Evolutionary conservation across 2,888 invertebrate genomes (phyloP).

Genomic region (Lepidocyrtinus sp.): DNA sequence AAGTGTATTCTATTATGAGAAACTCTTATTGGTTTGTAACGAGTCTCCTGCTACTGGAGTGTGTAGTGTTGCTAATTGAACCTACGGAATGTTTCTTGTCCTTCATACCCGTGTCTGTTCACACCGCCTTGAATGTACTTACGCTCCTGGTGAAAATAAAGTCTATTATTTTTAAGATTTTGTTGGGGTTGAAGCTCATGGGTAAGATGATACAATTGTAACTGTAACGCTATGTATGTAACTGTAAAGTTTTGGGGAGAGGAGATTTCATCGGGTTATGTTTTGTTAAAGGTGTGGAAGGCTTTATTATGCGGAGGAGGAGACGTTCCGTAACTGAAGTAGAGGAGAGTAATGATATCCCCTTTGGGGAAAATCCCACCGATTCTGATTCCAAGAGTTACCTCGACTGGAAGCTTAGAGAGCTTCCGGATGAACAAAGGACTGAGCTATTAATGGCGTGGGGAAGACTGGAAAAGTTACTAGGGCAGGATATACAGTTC

Average conservation of each 20-base stretch:
- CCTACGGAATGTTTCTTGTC: conserved; percentile 56
- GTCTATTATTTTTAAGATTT: conserved; percentile 64
- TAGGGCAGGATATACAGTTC: conserved; percentile 40
- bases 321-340: conserved; percentile 25
- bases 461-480: conserved; percentile 34
- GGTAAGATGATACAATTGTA: conserved; percentile 61
- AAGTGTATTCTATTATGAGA: conserved; percentile 49
- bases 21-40: conserved; percentile 47
- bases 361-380: not conserved
- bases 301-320: conserved; percentile 44
- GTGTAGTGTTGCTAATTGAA: conserved; percentile 50
- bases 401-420: conserved; percentile 42
- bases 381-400: conserved; percentile 34
- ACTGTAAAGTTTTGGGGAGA: not conserved
- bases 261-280: too few relatives aligned
- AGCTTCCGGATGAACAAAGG: conserved; percentile 49
- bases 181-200: conserved; percentile 61
- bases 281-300: conserved; percentile 41
- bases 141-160: conserved; percentile 66
- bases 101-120: conserved; percentile 62
- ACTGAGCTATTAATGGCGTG: conserved; percentile 48
- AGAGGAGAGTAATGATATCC: not conserved
- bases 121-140: conserved; percentile 64
- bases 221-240: not conserved
- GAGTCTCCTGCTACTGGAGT: conserved; percentile 61